These are phyloP conservation scores for Phyllotreta striolata DNA, from an alignment of 2,888 invertebrate genomes.

Conservation along the genomic window DNA sequence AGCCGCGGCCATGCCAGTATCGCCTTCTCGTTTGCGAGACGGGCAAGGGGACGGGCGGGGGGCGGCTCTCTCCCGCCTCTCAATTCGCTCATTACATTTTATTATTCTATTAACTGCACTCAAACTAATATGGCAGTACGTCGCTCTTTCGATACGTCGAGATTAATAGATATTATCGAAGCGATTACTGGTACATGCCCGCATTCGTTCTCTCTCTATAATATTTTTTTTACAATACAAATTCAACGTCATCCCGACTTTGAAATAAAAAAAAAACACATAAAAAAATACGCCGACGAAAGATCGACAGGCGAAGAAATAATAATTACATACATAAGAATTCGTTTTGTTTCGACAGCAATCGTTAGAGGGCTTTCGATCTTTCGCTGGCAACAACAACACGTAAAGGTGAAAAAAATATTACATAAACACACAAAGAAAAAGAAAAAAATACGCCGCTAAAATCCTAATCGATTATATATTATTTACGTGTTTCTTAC, in stretches of 20 bases:
- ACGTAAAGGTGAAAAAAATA: too few species aligned
- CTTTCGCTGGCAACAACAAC: too few species aligned
- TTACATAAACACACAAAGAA: background rate
- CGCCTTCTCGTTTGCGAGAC: constrained; percentile 10
- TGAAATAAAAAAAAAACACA: too few species aligned
- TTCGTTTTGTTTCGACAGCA: too few species aligned
- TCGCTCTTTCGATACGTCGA: constrained; percentile 33
- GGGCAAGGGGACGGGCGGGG: constrained; percentile 39
- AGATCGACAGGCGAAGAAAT: too few species aligned
- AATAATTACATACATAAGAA: too few species aligned
- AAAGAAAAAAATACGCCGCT: background rate
- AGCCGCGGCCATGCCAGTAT: too few species aligned
- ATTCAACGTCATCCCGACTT: too few species aligned
- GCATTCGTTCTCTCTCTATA: too few species aligned
- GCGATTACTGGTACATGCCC: background rate
- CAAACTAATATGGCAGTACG: constrained; percentile 60
- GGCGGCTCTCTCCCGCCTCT: constrained; percentile 16
- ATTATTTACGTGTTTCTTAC: constrained; percentile 15
- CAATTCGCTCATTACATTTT: constrained; percentile 26
- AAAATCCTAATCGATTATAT: too few species aligned
- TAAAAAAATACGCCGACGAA: too few species aligned
- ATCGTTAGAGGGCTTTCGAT: too few species aligned
- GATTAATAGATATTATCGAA: constrained; percentile 33
- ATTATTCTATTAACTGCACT: constrained; percentile 51
- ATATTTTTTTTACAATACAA: background rate